Base-by-base conservation (phyloP, 2,113 vertebrate genomes). In the Tetrao urogallus region DNA sequence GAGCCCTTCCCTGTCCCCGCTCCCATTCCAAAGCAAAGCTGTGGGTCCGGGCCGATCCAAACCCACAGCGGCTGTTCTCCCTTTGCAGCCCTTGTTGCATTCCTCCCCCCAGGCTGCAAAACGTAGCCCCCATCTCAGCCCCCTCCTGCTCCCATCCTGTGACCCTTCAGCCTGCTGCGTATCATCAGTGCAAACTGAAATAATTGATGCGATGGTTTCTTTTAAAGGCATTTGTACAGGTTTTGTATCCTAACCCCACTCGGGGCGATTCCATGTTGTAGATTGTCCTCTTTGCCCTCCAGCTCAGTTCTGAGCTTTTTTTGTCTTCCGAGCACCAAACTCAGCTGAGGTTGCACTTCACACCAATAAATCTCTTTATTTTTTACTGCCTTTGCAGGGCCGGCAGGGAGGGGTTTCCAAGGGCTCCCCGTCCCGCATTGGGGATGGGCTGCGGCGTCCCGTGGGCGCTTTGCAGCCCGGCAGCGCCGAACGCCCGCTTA, bases 291-390 rank as follows among this genome's bases (percentile, higher is more conserved):
- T 6, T 3, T 54, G 32, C 54, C 45, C 30, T 27, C 36, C 50
- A 6, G 42, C 7, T 69, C 47, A 48, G 45, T 34, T 30, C 38
- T 3, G 52, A 36, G 6, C 52, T 75, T 74, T 50, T 92, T 8
- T 2, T 0, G 1, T 43, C 14, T 80, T 11, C 24, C 2, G 38
- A 21, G 50, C 12, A 48, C 63, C 40, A n/a, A 71, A 40, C 19
- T 6, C 30, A 2, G 6, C 69, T 4, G 50, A 64, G 71, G 54
- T 63, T 14, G 67, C 87, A 72, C 86, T 88, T 92, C 6, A 11
- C 0, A 2, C 66, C 48, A 95, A 94, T 94, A 94, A 95, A 94
- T 71, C 8, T 43, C 61, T 82, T 43, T 93, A 86, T 94, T 95
- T 93, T 95, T 80, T 24, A 81, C 36, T 65, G 22, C 20, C 12